These are phyloP conservation scores for Phalacrocorax carbo DNA, from an alignment of 2,113 vertebrate genomes.

Conservation along the genomic window DNA sequence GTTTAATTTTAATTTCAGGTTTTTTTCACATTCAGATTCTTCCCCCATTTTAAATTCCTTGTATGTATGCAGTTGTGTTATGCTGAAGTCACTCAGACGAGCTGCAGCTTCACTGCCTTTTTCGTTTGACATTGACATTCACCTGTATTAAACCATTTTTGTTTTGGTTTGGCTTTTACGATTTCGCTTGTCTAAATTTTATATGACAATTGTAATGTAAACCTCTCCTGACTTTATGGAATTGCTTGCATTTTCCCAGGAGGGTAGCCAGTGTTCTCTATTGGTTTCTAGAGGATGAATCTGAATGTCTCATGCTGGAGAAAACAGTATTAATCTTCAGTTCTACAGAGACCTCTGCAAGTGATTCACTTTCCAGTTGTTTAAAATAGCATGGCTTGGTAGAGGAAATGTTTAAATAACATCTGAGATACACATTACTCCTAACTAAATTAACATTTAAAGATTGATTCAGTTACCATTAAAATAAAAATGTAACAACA, in stretches of 20 bases:
- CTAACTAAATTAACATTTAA: constrained; percentile 36
- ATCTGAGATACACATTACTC: constrained; percentile 31
- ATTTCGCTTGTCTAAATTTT: constrained; percentile 17
- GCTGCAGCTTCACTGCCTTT: background rate
- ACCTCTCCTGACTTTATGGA: background rate
- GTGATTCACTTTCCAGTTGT: constrained; percentile 13
- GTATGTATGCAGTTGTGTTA: background rate
- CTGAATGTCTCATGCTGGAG: constrained; percentile 7
- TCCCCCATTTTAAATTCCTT: background rate
- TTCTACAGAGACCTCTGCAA: constrained; percentile 29
- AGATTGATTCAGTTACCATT: constrained; percentile 35
- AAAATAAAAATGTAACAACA: background rate
- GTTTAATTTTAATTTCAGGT: background rate
- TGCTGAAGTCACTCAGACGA: background rate
- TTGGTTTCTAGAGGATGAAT: constrained; percentile 30
- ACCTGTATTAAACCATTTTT: background rate
- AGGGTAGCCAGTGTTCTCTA: background rate
- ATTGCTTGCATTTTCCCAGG: constrained; percentile 23
- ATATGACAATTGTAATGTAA: background rate
- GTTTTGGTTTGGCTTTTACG: background rate
- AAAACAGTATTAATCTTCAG: constrained; percentile 46
- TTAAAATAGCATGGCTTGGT: constrained; percentile 40
- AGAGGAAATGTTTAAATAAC: constrained; percentile 61
- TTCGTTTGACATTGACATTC: background rate
- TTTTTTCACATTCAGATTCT: background rate